These are phyloP conservation scores for Brachionus calyciflorus DNA, from an alignment of 1,140 invertebrate genomes.

Conservation along the genomic window DNA sequence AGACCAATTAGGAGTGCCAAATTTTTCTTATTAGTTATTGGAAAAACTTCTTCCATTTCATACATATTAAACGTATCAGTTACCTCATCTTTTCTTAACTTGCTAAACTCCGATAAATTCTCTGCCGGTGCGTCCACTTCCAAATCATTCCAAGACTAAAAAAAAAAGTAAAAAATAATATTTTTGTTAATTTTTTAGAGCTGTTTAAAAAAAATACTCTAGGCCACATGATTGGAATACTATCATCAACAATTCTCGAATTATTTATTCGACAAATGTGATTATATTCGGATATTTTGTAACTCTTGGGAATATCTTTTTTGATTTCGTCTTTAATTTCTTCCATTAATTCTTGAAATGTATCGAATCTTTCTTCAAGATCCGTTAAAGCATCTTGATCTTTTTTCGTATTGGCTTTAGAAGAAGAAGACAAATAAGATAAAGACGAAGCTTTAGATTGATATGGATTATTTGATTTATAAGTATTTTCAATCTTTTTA, in stretches of 20 bases:
- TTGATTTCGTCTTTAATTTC: background rate
- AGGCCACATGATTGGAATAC: background rate
- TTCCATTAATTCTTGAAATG: background rate
- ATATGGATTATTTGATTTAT: no score
- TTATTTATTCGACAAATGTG: background rate
- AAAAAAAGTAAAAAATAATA: no score
- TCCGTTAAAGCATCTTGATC: no score
- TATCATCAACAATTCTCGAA: background rate
- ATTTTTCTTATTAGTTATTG: background rate
- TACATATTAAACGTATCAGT: background rate
- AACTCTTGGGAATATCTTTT: background rate
- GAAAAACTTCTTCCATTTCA: background rate
- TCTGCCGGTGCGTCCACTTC: background rate
- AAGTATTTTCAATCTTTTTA: background rate
- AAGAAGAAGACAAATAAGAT: background rate
- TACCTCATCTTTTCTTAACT: background rate
- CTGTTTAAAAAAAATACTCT: background rate
- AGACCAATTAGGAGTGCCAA: background rate
- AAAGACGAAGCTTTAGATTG: no score
- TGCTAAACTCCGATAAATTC: background rate
- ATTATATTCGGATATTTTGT: conserved; percentile 8
- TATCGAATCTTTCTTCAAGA: background rate
- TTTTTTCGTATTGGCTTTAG: background rate
- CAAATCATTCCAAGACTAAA: background rate
- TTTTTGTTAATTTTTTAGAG: background rate